phyloP scores from a whole-genome alignment of 1,140 invertebrate species.

The Ditylenchus dipsaci region DNA sequence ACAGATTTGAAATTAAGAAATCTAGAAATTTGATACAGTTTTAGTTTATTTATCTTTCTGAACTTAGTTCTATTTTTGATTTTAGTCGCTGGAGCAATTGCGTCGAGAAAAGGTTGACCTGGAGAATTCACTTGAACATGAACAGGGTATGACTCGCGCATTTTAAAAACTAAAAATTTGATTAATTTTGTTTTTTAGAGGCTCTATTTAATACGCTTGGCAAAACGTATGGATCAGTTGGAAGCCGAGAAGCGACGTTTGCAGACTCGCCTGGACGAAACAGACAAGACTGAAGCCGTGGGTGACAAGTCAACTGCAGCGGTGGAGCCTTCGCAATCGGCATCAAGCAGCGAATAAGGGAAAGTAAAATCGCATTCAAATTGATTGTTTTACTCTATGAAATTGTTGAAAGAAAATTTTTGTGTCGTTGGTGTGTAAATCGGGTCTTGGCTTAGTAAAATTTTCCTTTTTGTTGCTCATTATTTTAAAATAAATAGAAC shows the following conservation, averaged over 20 bases:
- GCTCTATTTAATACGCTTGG: slow-evolving; percentile 32
- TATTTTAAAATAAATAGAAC: too few relatives aligned
- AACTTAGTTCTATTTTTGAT: slow-evolving; percentile 17
- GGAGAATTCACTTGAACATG: slow-evolving; percentile 36
- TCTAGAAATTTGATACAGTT: too few relatives aligned
- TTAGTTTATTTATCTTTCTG: not conserved
- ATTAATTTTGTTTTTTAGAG: not conserved
- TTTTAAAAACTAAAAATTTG: too few relatives aligned
- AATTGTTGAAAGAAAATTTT: too few relatives aligned
- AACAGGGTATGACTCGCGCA: slow-evolving; percentile 17
- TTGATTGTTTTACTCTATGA: too few relatives aligned
- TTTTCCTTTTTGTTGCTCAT: too few relatives aligned
- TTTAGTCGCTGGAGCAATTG: slow-evolving; percentile 32
- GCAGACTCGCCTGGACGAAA: slow-evolving; percentile 27
- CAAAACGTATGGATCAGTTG: slow-evolving; percentile 28
- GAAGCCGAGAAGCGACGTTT: slow-evolving; percentile 35
- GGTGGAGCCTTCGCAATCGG: not conserved
- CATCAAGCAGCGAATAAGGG: too few relatives aligned
- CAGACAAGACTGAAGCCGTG: not conserved
- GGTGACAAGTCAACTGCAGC: not conserved
- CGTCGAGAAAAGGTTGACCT: slow-evolving; percentile 31
- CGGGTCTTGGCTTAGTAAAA: too few relatives aligned
- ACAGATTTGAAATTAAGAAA: too few relatives aligned
- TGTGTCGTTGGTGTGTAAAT: too few relatives aligned
- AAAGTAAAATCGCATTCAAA: too few relatives aligned